Evolutionary conservation across 2,113 vertebrate species (phyloP).

Genomic region (Alligator mississippiensis): DNA sequence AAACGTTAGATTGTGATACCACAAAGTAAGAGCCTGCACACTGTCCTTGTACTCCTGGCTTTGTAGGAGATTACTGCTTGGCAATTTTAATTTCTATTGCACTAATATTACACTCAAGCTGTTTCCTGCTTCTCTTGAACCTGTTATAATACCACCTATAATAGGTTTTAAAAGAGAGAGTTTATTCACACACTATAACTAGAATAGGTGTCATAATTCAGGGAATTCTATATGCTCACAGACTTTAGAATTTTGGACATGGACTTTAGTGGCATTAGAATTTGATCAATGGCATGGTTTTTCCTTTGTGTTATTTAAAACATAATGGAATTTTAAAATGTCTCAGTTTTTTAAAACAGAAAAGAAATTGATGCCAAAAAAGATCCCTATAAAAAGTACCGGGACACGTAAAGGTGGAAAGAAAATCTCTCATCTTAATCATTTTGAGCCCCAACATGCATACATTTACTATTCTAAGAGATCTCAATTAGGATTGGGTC

Average conservation of each 20-base stretch:
- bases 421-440: neutral
- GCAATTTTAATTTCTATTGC: neutral
- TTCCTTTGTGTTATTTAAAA: neutral
- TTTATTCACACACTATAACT: constrained; percentile 8
- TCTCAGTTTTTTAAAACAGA: neutral
- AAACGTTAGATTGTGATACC: neutral
- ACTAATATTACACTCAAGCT: neutral
- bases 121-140: neutral
- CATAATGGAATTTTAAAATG: neutral
- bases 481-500: neutral
- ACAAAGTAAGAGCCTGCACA: neutral
- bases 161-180: neutral
- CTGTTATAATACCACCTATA: neutral
- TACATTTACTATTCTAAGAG: neutral
- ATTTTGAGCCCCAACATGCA: neutral
- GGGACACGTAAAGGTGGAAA: neutral
- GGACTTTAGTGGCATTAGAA: neutral
- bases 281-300: neutral
- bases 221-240: neutral
- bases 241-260: neutral
- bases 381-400: neutral
- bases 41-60: neutral
- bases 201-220: neutral
- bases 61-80: constrained; percentile 28
- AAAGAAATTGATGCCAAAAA: neutral